Base-by-base conservation (phyloP, 2,113 vertebrate genomes). In the Emberiza fucata region DNA sequence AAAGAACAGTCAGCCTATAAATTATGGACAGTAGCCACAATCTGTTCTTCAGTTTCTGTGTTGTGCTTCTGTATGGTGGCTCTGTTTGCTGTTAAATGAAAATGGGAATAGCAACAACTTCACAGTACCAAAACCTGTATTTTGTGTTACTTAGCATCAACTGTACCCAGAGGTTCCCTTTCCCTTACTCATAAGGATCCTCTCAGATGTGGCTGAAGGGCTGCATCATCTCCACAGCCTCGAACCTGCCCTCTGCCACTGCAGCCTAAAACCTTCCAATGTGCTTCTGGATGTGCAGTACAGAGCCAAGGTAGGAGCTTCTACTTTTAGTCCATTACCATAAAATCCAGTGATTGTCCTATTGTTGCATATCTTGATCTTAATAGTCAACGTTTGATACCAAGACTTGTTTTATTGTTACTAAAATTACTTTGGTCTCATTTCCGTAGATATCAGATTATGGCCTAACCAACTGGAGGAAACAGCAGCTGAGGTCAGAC, bases 251-350 rank as follows among this genome's bases (percentile, higher is more conserved):
- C 25, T 97, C 35, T 88, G 95, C 68, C 97, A 98, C 47, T 90
- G 96, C 70, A 88, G 93, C 35, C 95, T 98, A 47, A 98, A 98
- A 90, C 96, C 98, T 37, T 97, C 97, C 75, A 98, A 98, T 4
- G 96, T 98, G 40, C 95, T 98, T 35, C 65, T 98, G 53, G 98
- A 98, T 86, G 75, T 5, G 2, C 94, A 97, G 18, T 98, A 95
- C 94, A 94, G 94, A 68, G 98, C 98, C 31, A 98, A 98, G 98
- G 98, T 98, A 85, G 71, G 72, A 40, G 37, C 42, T 72, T 48
- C 59, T 69, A 5, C 20, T 54, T 75, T 12, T 37, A 75, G 18
- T 33, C 53, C 47, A 8, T 5, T 64, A 12, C 53, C 2, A 4
- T 60, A 29, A 86, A 70, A 83, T 37, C 42, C 37, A 76, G 14